Evolutionary conservation across 2,113 vertebrate genomes (phyloP).

Genomic region (Laticauda laticaudata): DNA sequence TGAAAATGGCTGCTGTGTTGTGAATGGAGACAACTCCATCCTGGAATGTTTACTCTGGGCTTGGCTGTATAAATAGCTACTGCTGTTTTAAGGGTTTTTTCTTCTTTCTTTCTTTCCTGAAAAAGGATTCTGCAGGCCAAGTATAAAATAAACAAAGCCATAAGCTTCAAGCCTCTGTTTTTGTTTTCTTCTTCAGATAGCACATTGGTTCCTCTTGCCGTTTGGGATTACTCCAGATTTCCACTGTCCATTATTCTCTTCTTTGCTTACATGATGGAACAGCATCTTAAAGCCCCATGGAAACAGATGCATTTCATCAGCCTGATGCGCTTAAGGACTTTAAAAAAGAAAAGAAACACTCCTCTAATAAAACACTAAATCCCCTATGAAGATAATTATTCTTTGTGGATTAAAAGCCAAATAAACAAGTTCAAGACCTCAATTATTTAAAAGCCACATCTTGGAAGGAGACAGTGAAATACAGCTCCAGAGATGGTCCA

Average conservation of each 20-base stretch:
- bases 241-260: conserved; percentile 9
- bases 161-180: conserved; percentile 40
- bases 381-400: conserved; percentile 21
- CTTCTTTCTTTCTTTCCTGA: conserved; percentile 53
- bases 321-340: conserved; percentile 23
- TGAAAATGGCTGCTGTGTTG: conserved; percentile 76
- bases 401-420: conserved; percentile 26
- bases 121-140: conserved; percentile 73
- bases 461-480: neutral
- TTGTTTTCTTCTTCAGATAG: conserved; percentile 30
- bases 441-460: conserved; percentile 2
- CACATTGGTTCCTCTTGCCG: conserved; percentile 2
- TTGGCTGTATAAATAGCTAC: conserved; percentile 76
- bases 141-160: conserved; percentile 78
- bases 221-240: conserved; percentile 27
- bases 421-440: conserved; percentile 26
- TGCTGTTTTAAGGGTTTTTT: conserved; percentile 76
- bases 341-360: conserved; percentile 2
- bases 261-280: conserved; percentile 10
- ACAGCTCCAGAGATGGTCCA: neutral
- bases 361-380: conserved; percentile 23
- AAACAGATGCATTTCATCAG: conserved; percentile 38
- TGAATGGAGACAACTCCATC: conserved; percentile 77
- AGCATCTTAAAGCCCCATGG: conserved; percentile 29
- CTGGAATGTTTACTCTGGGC: conserved; percentile 71